These are phyloP conservation scores for Ennomos erosarius DNA, from an alignment of 2,888 invertebrate species.

Conservation along the genomic window DNA sequence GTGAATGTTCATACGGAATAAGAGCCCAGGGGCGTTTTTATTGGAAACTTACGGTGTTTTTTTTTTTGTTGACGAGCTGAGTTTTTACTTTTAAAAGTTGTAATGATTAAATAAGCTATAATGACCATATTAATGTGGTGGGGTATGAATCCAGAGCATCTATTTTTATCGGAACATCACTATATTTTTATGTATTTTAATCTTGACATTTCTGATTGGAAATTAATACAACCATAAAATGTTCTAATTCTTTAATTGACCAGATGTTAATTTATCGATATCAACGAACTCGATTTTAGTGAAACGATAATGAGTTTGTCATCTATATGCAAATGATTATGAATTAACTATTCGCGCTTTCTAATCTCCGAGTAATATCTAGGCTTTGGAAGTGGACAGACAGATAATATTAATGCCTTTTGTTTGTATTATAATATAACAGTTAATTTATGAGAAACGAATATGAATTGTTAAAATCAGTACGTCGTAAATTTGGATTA, in stretches of 20 bases:
- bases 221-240: slow-evolving; percentile 27
- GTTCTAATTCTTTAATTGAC: slow-evolving; percentile 33
- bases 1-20: no score
- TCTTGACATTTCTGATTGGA: slow-evolving; percentile 10
- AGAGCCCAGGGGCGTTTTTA: no score
- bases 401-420: slow-evolving; percentile 29
- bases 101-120: no score
- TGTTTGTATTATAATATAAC: slow-evolving; percentile 28
- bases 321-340: slow-evolving; percentile 38
- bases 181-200: no score
- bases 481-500: slow-evolving; percentile 16
- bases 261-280: slow-evolving; percentile 30
- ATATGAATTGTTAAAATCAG: slow-evolving; percentile 17
- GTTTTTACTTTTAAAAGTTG: no score
- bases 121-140: no score
- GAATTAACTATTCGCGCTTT: slow-evolving; percentile 40
- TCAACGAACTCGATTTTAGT: slow-evolving; percentile 28
- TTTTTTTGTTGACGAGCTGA: no score
- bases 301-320: slow-evolving; percentile 32
- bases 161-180: no score
- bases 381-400: slow-evolving; percentile 29
- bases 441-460: slow-evolving; percentile 20
- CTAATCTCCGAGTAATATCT: slow-evolving; percentile 39
- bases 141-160: no score
- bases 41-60: no score